phyloP scores from a whole-genome alignment of 2,113 vertebrate genomes.

The Sylvicapra grimmia region DNA sequence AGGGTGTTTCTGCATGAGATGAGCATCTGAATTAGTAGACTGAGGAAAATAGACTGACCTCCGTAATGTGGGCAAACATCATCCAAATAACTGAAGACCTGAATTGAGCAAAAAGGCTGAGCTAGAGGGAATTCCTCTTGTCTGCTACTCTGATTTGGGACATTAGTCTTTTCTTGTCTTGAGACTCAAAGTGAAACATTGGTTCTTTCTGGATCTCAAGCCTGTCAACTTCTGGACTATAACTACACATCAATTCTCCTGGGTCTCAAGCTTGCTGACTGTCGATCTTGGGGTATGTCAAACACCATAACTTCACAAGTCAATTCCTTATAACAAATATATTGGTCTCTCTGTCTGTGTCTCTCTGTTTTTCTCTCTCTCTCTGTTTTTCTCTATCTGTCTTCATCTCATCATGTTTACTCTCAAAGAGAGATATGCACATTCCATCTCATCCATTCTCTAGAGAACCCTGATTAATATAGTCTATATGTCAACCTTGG shows the following conservation, averaged over 20 bases:
- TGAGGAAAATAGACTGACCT: not conserved
- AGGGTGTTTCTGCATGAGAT: not conserved
- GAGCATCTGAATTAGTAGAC: not conserved
- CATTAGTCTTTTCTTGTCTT: not conserved
- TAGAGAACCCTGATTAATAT: not conserved
- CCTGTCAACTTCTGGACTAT: not conserved
- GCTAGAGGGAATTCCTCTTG: not conserved
- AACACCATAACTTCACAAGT: not conserved
- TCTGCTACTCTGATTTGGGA: not conserved
- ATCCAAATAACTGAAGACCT: not conserved
- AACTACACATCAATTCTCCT: not conserved
- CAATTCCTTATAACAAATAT: not conserved
- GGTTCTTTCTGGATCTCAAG: not conserved
- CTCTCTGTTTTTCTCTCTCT: not conserved
- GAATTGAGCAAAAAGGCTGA: not conserved
- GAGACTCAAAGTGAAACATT: not conserved
- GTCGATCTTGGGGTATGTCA: not conserved
- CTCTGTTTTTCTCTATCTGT: not conserved
- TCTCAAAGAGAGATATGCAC: not conserved
- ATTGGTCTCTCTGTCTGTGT: not conserved
- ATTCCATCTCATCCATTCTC: not conserved
- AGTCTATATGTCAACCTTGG: not conserved
- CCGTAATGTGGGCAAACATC: not conserved
- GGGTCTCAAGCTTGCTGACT: not conserved
- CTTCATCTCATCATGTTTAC: not conserved